phyloP scores from a whole-genome alignment of 2,113 vertebrate species.

The Scolopax mira region DNA sequence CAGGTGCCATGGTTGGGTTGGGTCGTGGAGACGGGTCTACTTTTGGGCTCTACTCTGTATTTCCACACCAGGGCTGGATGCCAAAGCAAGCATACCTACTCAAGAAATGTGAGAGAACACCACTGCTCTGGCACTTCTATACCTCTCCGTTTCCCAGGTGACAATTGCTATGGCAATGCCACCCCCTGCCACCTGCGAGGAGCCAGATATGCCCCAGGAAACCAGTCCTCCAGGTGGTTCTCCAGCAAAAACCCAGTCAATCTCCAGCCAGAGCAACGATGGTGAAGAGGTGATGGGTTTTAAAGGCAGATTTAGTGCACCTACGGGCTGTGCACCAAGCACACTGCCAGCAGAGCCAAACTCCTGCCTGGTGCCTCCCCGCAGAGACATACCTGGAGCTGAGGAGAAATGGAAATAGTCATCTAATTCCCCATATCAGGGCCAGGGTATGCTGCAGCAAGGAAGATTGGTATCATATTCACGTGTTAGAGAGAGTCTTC shows the following conservation, averaged over 20 bases:
- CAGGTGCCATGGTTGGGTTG: no score
- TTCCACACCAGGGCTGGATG: background rate
- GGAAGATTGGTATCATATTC: background rate
- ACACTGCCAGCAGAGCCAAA: background rate
- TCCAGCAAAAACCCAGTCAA: background rate
- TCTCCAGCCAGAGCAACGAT: accelerated
- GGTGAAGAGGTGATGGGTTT: background rate
- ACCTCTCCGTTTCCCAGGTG: background rate
- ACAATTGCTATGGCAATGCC: conserved; percentile 2
- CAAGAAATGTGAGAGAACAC: background rate
- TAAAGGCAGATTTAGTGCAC: background rate
- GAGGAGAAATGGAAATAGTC: background rate
- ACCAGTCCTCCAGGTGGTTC: background rate
- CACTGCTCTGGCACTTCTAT: background rate
- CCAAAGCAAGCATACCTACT: background rate
- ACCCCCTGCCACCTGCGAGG: background rate
- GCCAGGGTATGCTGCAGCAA: background rate
- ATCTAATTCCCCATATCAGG: background rate
- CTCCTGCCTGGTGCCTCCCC: background rate
- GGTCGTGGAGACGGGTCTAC: background rate
- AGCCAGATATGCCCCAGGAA: background rate
- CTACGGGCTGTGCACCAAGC: background rate
- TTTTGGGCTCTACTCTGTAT: background rate
- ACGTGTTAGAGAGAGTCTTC: background rate
- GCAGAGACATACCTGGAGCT: background rate